Evolutionary conservation across 2,113 vertebrate genomes (phyloP).

Genomic region (Cariama cristata): DNA sequence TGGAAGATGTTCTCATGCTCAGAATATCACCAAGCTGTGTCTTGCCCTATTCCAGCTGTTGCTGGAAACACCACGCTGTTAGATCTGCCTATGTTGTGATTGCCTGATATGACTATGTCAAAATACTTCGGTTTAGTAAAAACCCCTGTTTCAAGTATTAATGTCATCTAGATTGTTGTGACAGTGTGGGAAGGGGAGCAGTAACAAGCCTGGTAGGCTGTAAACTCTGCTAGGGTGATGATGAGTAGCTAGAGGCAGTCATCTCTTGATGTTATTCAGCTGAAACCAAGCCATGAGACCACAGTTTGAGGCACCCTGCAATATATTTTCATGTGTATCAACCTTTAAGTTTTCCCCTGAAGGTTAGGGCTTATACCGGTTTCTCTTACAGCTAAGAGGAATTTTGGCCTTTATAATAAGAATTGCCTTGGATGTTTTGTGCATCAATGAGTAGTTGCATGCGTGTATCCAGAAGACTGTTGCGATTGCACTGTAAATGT

Average conservation of each 20-base stretch:
- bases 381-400: neutral
- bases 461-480: neutral
- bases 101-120: fast-evolving
- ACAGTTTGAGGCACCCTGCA: neutral
- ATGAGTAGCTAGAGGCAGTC: neutral
- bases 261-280: neutral
- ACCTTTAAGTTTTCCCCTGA: neutral
- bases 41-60: neutral
- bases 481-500: neutral
- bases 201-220: neutral
- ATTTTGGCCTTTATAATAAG: neutral
- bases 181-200: neutral
- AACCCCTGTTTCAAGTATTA: neutral
- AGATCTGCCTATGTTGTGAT: neutral
- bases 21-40: neutral
- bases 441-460: neutral
- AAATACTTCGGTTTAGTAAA: neutral
- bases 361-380: neutral
- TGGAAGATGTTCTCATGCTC: neutral
- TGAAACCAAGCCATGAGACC: neutral
- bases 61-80: neutral
- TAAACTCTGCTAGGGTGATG: neutral
- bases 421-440: neutral
- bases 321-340: neutral
- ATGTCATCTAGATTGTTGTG: neutral